Percentiles rank a stretch among this genome's conserved stretches.
Evolutionary conservation across 2,797 vertebrate species (phyloP).

Genomic region (Yasuhikotakia modesta): DNA sequence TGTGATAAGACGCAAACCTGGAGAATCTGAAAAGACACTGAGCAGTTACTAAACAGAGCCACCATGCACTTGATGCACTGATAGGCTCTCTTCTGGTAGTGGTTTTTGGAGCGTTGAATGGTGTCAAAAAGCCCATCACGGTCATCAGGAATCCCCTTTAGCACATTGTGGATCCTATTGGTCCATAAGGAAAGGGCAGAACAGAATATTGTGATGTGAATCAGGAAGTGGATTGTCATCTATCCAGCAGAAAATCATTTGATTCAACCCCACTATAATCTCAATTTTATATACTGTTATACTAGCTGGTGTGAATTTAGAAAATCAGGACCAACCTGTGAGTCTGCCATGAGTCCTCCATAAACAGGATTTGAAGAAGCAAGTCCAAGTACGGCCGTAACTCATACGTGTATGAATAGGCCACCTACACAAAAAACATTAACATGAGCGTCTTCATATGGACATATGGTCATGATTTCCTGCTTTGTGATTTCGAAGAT

Average conservation of each 20-base stretch:
- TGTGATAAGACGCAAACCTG: conserved; percentile 78
- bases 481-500: not conserved
- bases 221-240: not conserved
- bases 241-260: not conserved
- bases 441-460: not conserved
- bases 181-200: conserved; percentile 19
- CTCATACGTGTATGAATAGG: conserved; percentile 98
- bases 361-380: conserved; percentile 96
- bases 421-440: conserved; percentile 80
- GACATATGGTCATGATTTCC: not conserved
- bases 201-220: too few relatives aligned
- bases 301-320: not conserved
- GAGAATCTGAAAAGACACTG: conserved; percentile 97
- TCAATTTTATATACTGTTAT: not conserved
- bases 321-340: conserved; percentile 83
- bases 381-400: conserved; percentile 98
- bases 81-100: conserved; percentile 99
- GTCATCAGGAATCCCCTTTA: conserved; percentile 98
- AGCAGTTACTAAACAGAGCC: conserved; percentile 97
- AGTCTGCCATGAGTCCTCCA: conserved; percentile 99
- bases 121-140: conserved; percentile 98
- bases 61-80: conserved; percentile 99
- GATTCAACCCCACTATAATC: not conserved
- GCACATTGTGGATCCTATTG: conserved; percentile 95
- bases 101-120: conserved; percentile 99